A percentile compares a stretch with the other conserved stretches of the same genome.
Evolutionary conservation across 2,888 invertebrate species (phyloP).

Genomic region (Stenurella melanura): DNA sequence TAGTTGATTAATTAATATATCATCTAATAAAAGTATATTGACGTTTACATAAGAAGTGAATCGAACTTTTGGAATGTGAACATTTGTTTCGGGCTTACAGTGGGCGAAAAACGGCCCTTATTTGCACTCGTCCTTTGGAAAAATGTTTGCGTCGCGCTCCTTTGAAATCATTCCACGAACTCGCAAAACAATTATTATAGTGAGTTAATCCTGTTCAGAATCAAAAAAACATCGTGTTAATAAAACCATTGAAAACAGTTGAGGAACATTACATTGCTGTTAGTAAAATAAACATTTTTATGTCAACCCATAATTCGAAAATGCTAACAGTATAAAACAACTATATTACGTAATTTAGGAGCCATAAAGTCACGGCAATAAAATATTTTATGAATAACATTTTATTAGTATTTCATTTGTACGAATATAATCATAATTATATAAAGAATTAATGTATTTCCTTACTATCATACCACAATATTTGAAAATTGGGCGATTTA

Average conservation of each 20-base stretch:
- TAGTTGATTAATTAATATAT: no score
- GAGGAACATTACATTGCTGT: not conserved
- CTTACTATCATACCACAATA: not conserved
- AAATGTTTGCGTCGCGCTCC: no score
- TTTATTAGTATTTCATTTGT: not conserved
- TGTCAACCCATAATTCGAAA: not conserved
- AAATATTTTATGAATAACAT: not conserved
- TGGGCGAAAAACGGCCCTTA: no score
- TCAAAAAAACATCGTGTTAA: no score
- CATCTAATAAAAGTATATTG: no score
- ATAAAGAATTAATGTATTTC: not conserved
- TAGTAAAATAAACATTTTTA: not conserved
- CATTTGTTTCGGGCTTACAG: no score
- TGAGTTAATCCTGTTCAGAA: no score
- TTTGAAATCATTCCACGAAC: no score
- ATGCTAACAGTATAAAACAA: not conserved
- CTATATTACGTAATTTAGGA: not conserved
- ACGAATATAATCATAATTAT: not conserved
- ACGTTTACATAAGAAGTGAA: no score
- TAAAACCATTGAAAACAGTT: not conserved
- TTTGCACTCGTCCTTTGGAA: no score
- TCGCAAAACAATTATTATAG: no score
- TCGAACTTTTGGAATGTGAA: no score
- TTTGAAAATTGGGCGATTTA: not conserved
- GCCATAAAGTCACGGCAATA: not conserved